These are phyloP conservation scores for Stenolophus ochropezus DNA, from an alignment of 2,888 invertebrate species.

Conservation along the genomic window DNA sequence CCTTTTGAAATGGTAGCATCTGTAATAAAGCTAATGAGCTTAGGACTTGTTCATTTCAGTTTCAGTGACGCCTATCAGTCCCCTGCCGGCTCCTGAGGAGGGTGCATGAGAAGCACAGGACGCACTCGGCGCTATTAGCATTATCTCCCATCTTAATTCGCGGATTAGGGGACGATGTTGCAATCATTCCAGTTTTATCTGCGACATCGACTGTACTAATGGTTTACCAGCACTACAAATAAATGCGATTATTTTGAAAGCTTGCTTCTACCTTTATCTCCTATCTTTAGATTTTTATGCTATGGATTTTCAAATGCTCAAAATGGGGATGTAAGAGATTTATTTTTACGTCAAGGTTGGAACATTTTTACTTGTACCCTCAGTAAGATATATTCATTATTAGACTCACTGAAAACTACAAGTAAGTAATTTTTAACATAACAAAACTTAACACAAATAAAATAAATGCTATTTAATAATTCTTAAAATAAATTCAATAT, in stretches of 20 bases:
- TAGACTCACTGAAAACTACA: too few species aligned
- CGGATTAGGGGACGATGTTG: slow-evolving; percentile 35
- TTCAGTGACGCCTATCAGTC: slow-evolving; percentile 39
- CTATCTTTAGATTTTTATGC: background rate
- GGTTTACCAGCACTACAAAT: slow-evolving; percentile 43
- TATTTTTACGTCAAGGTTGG: background rate
- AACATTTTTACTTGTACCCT: background rate
- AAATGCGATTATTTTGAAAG: slow-evolving; percentile 49
- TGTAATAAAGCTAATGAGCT: slow-evolving; percentile 44
- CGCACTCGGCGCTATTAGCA: slow-evolving; percentile 40
- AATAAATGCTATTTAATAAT: too few species aligned
- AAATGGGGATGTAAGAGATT: background rate
- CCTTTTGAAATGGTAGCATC: slow-evolving; percentile 4
- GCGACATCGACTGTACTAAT: slow-evolving; percentile 44
- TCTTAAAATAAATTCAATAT: too few species aligned
- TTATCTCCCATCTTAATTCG: slow-evolving; percentile 55
- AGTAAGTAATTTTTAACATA: too few species aligned
- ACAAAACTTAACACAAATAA: too few species aligned
- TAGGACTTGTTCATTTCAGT: slow-evolving; percentile 41
- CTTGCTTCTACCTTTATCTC: background rate
- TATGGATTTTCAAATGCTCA: background rate
- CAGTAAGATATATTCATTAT: too few species aligned
- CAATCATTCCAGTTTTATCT: slow-evolving; percentile 51
- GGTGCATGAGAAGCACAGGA: slow-evolving; percentile 18
- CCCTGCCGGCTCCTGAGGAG: slow-evolving; percentile 8